phyloP scores from a whole-genome alignment of 2,113 vertebrate genomes.

The Motacilla alba region DNA sequence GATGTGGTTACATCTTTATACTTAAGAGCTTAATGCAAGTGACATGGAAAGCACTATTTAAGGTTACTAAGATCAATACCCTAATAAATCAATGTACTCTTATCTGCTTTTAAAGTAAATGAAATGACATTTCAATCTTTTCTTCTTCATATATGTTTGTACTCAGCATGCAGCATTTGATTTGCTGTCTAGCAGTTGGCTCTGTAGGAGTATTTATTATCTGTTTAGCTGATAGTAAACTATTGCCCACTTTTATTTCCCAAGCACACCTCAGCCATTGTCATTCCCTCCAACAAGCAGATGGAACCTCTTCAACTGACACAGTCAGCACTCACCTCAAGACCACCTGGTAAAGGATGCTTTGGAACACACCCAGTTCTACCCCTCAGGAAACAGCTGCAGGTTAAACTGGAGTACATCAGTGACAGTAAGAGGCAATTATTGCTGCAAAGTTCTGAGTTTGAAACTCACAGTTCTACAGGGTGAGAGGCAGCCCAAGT shows the following conservation, averaged over 20 bases:
- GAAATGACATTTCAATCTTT: slow-evolving; percentile 20
- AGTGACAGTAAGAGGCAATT: not conserved
- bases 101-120: not conserved
- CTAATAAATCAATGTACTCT: not conserved
- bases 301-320: not conserved
- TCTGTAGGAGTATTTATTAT: slow-evolving; percentile 42
- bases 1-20: not conserved
- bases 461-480: not conserved
- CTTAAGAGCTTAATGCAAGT: not conserved
- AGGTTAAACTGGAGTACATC: slow-evolving; percentile 10
- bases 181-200: not conserved
- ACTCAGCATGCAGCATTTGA: not conserved
- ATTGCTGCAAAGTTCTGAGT: not conserved
- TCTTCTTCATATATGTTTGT: slow-evolving; percentile 15
- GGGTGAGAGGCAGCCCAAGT: not conserved
- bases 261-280: not conserved
- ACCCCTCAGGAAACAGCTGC: not conserved
- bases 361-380: not conserved
- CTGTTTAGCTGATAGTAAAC: not conserved
- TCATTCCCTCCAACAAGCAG: slow-evolving; percentile 30
- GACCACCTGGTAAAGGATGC: not conserved
- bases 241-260: slow-evolving; percentile 22
- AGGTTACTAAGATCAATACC: not conserved
- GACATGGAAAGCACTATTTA: not conserved
- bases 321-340: not conserved